These are phyloP conservation scores for Halcyon senegalensis DNA, from an alignment of 2,113 vertebrate genomes.

Conservation along the genomic window DNA sequence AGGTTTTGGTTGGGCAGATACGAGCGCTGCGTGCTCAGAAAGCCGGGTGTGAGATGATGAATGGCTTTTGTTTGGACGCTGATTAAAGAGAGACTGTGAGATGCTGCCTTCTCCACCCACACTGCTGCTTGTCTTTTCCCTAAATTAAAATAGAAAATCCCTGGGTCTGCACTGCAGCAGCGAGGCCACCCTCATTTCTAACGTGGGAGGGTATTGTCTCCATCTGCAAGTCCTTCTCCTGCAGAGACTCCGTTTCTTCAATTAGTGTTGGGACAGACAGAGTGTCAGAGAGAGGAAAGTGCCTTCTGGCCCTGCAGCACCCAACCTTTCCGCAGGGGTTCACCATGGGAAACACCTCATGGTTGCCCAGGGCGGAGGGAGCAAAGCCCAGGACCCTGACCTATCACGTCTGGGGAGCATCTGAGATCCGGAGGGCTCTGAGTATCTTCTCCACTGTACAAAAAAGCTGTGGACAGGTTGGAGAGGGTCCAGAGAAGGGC, in stretches of 20 bases:
- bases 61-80: background rate
- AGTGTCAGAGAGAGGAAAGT: background rate
- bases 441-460: background rate
- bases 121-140: background rate
- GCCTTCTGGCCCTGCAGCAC: background rate
- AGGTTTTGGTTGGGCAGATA: background rate
- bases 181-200: background rate
- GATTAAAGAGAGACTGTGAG: slow-evolving; percentile 27
- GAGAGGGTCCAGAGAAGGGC: background rate
- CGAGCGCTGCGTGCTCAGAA: background rate
- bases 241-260: background rate
- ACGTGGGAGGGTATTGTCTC: background rate
- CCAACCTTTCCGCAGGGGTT: background rate
- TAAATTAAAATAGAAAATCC: background rate
- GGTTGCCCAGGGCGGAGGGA: background rate
- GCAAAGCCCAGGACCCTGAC: background rate
- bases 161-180: background rate
- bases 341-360: background rate
- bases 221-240: background rate
- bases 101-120: background rate
- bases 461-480: background rate
- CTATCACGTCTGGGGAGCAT: background rate
- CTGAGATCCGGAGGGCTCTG: background rate
- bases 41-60: background rate
- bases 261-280: background rate